Base-by-base conservation (phyloP, 2,113 vertebrate species). In the Nestor notabilis region DNA sequence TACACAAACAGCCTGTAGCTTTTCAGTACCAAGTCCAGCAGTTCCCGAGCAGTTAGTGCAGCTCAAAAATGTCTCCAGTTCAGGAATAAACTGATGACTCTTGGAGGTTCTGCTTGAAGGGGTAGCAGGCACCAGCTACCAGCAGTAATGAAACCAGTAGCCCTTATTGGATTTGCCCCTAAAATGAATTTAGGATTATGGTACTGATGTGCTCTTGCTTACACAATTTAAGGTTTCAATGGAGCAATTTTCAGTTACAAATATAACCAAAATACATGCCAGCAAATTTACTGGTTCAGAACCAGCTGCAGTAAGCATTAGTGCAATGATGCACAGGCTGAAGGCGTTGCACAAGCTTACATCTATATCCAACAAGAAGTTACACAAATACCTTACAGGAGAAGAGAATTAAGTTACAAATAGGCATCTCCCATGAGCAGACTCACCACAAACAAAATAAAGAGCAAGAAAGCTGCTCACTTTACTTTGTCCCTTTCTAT, bases 171-270 rank as follows among this genome's bases (percentile, higher is more conserved):
- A 49, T 81, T 85, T 81, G n/a, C 9, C 24, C 17, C n/a, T 31
- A 8, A 53, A 53, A 33, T 28, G 33, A 58, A 6, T 27, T 65
- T 19, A 47, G 29, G 18, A 24, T 28, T 37, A 18, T 4, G 7
- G 43, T 8, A 23, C 13, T 27, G 27, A 70, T 23, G 5, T 11
- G 21, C 10, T 9, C 24, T 25, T 21, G 14, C 13, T 85, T 37
- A 41, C 11, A 25, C 37, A 11, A 17, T 29, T 47, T 77, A 93
- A 92, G n/a, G 50, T 83, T 96, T 85, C 35, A 27, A 43, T 83
- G 61, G 87, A 94, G 82, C 82, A 92, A 60, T 94, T 85, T 91
- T 87, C 50, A 77, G 47, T 70, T 90, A 35, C 35, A 47, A 63
- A 64, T 18, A 17, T 5, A 63, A 19, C 6, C 31, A 29, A 70